Evolutionary conservation across 2,113 vertebrate genomes (phyloP).

Genomic region (Bettongia penicillata): DNA sequence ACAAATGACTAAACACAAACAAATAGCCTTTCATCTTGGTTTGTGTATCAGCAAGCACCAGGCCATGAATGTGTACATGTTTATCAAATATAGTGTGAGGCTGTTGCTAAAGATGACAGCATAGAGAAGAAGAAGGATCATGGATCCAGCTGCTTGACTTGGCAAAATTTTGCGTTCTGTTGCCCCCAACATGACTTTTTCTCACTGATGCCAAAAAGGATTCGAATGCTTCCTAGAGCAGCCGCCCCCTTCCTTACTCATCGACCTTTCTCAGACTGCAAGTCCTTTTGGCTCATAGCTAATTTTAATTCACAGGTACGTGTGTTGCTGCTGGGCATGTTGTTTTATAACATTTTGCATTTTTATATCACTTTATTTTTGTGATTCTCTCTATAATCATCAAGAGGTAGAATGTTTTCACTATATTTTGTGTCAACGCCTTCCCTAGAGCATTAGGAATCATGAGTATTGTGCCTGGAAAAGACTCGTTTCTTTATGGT

Average conservation of each 20-base stretch:
- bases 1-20: background rate
- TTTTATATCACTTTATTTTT: background rate
- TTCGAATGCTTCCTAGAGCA: background rate
- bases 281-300: background rate
- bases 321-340: background rate
- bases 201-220: background rate
- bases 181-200: background rate
- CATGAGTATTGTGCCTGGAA: background rate
- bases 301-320: constrained; percentile 4
- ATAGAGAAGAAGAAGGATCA: no score
- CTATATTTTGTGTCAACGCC: background rate
- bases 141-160: background rate
- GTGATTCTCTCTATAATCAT: background rate
- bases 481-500: background rate
- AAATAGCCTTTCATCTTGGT: background rate
- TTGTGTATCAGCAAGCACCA: background rate
- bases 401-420: background rate
- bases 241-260: background rate
- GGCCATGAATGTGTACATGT: background rate
- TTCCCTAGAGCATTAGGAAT: constrained; percentile 4
- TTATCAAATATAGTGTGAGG: background rate
- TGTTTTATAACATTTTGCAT: background rate
- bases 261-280: background rate
- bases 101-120: no score
- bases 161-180: background rate